Base-by-base conservation (phyloP, 2,113 vertebrate genomes). In the Camelus dromedarius region DNA sequence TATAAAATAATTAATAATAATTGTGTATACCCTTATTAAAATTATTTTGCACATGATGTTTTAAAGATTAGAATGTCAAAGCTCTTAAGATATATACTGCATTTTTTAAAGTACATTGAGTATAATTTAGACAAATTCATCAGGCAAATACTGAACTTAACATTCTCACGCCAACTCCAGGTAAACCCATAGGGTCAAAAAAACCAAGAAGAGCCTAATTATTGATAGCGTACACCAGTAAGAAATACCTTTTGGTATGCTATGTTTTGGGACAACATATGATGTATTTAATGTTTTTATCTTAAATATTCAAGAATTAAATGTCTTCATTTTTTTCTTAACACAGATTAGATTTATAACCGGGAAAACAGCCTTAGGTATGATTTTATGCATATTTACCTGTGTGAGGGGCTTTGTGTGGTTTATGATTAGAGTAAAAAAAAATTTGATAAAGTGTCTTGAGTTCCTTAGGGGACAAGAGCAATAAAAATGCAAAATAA, bases 401-500 rank as follows among this genome's bases (percentile, higher is more conserved):
- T 77, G 3, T 72, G 16, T 91, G 20, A 81, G 6, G 32, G 18
- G 5, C 42, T 50, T n/a, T 70, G 1, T 81, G 8, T 38, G 28
- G 18, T 83, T 94, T 87, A 58, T 72, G 30, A 84, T 73, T 66
- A 62, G 12, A 50, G 6, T 77, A 38, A 35, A 77, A 88, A 56
- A 48, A 58, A 15, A n/a, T 46, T 60, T 42, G 46, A 75, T 75
- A 66, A 35, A 58, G 24, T 3, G 67, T 82, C 19, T 52, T 93
- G n/a, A 93, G 32, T 28, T 90, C 26, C 30, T 84, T 89, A 88
- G 42, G 93, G 60, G 0, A 93, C 77, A 6, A 73, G 35, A 93
- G 26, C 26, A 89, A 89, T 91, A 92, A 92, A 89, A 93, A 81
- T 89, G 35, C 28, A 95, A 70, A 89, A 96, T 96, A 89, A 91